These are phyloP conservation scores for Drosophila arizonae DNA, from an alignment of 1,140 invertebrate species.

Conservation along the genomic window DNA sequence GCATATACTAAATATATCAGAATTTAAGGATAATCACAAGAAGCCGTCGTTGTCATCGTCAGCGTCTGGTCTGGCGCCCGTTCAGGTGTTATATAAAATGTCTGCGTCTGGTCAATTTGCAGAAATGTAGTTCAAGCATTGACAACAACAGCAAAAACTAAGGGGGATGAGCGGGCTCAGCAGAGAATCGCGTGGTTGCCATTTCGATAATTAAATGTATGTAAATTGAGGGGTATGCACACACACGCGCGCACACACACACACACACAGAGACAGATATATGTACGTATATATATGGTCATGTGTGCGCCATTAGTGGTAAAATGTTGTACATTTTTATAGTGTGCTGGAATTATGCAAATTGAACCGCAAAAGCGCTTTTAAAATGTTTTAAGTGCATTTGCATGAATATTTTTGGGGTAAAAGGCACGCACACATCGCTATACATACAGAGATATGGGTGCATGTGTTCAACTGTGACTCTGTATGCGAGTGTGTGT, in stretches of 20 bases:
- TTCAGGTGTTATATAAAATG: slow-evolving; percentile 53
- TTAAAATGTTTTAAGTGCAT: slow-evolving; percentile 81
- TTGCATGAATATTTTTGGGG: slow-evolving; percentile 76
- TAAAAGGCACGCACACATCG: slow-evolving; percentile 16
- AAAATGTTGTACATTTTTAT: slow-evolving; percentile 80
- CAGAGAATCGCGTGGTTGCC: slow-evolving; percentile 42
- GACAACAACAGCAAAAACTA: slow-evolving; percentile 10
- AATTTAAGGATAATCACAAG: slow-evolving; percentile 2
- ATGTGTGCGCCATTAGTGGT: slow-evolving; percentile 69
- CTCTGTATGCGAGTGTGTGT: slow-evolving; percentile 12
- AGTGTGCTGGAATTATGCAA: slow-evolving; percentile 80
- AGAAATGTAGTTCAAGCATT: slow-evolving; percentile 63
- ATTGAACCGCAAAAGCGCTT: slow-evolving; percentile 80
- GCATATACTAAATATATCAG: neutral
- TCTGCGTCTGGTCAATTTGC: slow-evolving; percentile 60
- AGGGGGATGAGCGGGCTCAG: neutral
- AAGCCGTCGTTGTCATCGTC: neutral
- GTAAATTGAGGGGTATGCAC: slow-evolving; percentile 32
- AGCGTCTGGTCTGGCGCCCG: slow-evolving; percentile 7
- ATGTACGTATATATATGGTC: slow-evolving; percentile 37
- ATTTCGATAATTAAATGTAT: slow-evolving; percentile 79
- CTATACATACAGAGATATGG: slow-evolving; percentile 6
- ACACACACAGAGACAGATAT: slow-evolving; percentile 1
- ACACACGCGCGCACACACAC: neutral
- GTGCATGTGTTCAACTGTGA: neutral